These are phyloP conservation scores for Gymnoscopelus microlampas DNA, from an alignment of 2,797 vertebrate genomes.

Conservation along the genomic window DNA sequence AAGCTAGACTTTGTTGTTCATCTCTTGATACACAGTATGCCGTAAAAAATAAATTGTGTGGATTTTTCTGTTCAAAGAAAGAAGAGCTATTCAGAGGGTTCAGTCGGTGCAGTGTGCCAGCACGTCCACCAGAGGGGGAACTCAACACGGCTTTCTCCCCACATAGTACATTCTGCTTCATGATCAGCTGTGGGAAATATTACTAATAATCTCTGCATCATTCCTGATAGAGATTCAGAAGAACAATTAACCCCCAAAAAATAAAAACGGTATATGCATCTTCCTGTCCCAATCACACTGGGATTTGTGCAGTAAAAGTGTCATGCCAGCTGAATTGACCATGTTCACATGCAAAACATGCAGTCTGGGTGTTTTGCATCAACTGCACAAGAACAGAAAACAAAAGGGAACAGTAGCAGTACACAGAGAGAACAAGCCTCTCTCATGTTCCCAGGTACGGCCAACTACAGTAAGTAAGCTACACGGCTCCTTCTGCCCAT, in stretches of 20 bases:
- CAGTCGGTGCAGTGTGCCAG: slow-evolving; percentile 47
- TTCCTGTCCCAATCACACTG: slow-evolving; percentile 9
- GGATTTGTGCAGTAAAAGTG: slow-evolving; percentile 52
- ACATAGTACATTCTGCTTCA: slow-evolving; percentile 11
- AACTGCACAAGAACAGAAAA: slow-evolving; percentile 38
- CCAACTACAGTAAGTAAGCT: neutral
- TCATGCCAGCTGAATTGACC: slow-evolving; percentile 2
- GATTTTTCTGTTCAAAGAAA: slow-evolving; percentile 18
- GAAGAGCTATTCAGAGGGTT: slow-evolving; percentile 15
- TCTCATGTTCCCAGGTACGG: neutral
- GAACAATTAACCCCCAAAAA: slow-evolving; percentile 11
- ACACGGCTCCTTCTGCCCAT: neutral
- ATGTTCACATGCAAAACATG: slow-evolving; percentile 62
- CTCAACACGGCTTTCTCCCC: slow-evolving; percentile 17
- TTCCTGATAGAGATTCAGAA: slow-evolving; percentile 10
- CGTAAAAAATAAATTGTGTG: slow-evolving; percentile 7
- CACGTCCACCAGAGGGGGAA: slow-evolving; percentile 62
- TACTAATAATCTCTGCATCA: slow-evolving; percentile 7
- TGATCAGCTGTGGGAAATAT: neutral
- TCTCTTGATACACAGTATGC: slow-evolving; percentile 22
- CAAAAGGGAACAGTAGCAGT: slow-evolving; percentile 1
- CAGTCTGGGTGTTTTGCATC: slow-evolving; percentile 60
- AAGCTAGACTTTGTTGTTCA: slow-evolving; percentile 26
- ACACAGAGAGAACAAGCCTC: slow-evolving; percentile 22
- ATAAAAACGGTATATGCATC: slow-evolving; percentile 3